Conservation (phyloP, 2,797 vertebrate species). For the Lacerta viridis region DNA sequence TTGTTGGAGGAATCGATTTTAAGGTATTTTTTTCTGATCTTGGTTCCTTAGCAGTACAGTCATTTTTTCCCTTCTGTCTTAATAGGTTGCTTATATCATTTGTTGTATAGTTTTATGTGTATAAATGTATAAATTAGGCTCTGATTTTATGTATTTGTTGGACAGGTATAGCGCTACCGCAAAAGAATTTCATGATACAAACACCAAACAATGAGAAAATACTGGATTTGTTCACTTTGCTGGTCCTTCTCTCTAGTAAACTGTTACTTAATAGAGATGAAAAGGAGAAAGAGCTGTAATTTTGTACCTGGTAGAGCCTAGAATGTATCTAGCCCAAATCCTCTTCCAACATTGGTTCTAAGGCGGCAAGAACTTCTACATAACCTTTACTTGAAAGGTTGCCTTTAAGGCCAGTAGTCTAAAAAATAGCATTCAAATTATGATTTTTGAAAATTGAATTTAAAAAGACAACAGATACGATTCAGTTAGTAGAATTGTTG, state of each 20-base stretch:
- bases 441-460: neutral
- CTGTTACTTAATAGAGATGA: neutral
- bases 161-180: neutral
- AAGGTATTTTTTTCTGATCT: constrained; percentile 77
- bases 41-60: constrained; percentile 11
- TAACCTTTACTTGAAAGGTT: neutral
- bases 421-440: neutral
- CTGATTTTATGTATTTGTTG: neutral
- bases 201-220: neutral
- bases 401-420: neutral
- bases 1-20: constrained; percentile 88
- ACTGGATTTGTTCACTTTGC: neutral
- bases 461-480: neutral
- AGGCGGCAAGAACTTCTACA: neutral
- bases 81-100: neutral
- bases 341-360: neutral
- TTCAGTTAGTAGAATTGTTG: constrained; percentile 23
- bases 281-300: neutral
- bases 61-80: neutral
- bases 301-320: neutral
- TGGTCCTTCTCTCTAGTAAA: neutral
- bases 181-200: neutral
- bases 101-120: neutral
- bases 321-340: neutral
- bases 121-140: neutral